Evolutionary conservation across 2,113 vertebrate species (phyloP), one percentile per base, ranked within the genome.

Genomic region (Anolis carolinensis): DNA sequence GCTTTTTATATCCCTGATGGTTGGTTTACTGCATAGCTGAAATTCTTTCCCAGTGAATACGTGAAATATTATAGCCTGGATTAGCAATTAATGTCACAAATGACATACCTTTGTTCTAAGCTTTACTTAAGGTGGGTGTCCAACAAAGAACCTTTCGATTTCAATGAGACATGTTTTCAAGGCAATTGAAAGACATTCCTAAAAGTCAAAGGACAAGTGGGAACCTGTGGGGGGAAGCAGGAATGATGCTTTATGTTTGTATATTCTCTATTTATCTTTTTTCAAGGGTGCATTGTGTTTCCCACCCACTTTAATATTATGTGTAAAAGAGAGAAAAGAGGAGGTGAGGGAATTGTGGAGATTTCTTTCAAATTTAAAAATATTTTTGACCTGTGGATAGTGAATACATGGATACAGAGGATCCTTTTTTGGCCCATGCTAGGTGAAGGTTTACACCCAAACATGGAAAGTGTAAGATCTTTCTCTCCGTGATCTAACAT

Each of bases 1-100:
- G 85, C 85, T 91, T 91, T 91, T 93, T 93, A 90, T 89, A 90
- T 83, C 89, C 83, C 86, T 88, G 87, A 86, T 92, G 68, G 89
- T 94, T 94, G 86, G 67, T 96, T 96, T 95, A 80, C 83, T 86
- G 92, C 90, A 92, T 93, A 95, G 87, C 77, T 95, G 91, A 91
- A 89, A 92, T 94, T 96, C 91, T 94, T 96, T 94, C 80, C 75
- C 81, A 52, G 87, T 95, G 90, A 95, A 92, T 89, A 94, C 90
- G 77, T 95, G 93, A 95, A 95, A 94, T 93, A 89, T 84, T 95
- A 89, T 91, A 90, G 88, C 67, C 86, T 70, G 44, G 94, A 94
- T 95, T 95, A 95, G 72, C 82, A 95, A 91, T 95, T 95, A 94
- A 88, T 94, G 89, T 93, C 92, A 93, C 90, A 95, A 93, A 92